These are phyloP conservation scores for Temnothorax unifasciatus DNA, from an alignment of 2,888 invertebrate species.

Conservation along the genomic window DNA sequence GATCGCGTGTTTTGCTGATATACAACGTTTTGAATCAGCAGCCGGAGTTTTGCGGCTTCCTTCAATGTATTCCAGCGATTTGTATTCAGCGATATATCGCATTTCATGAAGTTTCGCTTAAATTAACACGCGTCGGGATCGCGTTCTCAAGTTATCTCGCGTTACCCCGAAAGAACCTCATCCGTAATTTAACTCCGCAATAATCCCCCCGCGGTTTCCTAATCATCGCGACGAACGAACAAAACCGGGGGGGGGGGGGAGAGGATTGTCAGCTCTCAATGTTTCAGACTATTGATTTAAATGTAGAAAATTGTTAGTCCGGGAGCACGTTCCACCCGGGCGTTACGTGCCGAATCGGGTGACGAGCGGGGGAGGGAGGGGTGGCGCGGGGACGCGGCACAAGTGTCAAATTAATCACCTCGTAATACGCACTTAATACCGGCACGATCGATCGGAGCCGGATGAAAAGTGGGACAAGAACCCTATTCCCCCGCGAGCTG, in stretches of 20 bases:
- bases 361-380: background rate
- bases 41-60: conserved; percentile 21
- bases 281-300: conserved; percentile 40
- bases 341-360: conserved; percentile 9
- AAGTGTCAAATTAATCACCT: conserved; percentile 79
- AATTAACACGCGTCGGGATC: conserved; percentile 16
- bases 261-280: background rate
- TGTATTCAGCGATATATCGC: conserved; percentile 15
- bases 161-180: background rate
- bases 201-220: background rate
- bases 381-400: conserved; percentile 34
- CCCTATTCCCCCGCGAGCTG: conserved; percentile 59
- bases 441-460: conserved; percentile 74
- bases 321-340: background rate
- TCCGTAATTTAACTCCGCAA: background rate
- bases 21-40: conserved; percentile 25
- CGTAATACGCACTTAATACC: conserved; percentile 77
- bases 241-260: background rate
- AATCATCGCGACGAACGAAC: conserved; percentile 27
- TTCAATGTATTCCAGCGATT: background rate
- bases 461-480: conserved; percentile 77
- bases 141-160: background rate
- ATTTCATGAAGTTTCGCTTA: conserved; percentile 14
- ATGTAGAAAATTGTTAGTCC: conserved; percentile 48
- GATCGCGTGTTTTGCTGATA: background rate